phyloP scores from a whole-genome alignment of 2,113 vertebrate genomes.

The Hemiscyllium ocellatum region DNA sequence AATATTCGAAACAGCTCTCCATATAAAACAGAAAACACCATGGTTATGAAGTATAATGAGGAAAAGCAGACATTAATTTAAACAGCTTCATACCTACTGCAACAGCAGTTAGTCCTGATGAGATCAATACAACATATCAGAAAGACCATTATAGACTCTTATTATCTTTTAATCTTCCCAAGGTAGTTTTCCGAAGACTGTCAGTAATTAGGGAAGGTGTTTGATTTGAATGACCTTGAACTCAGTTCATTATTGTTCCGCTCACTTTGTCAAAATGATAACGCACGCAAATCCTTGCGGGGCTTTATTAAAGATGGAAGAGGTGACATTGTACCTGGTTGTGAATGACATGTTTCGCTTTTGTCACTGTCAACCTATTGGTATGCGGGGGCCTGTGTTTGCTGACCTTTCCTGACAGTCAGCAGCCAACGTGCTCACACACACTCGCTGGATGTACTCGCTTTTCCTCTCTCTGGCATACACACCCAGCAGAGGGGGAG shows the following conservation, averaged over 20 bases:
- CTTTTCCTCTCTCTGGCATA: neutral
- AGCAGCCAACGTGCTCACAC: neutral
- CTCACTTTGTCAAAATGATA: neutral
- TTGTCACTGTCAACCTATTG: neutral
- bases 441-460: neutral
- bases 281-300: neutral
- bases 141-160: neutral
- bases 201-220: neutral
- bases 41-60: slow-evolving; percentile 19
- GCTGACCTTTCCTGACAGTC: slow-evolving; percentile 19
- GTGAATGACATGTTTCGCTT: neutral
- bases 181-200: neutral
- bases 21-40: neutral
- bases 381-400: neutral
- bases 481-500: neutral
- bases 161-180: slow-evolving; percentile 18
- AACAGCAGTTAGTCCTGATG: neutral
- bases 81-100: neutral
- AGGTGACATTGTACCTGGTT: slow-evolving; percentile 4
- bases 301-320: slow-evolving; percentile 27
- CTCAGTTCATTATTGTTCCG: neutral
- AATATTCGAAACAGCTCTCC: slow-evolving; percentile 1
- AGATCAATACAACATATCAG: slow-evolving; percentile 17
- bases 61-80: neutral
- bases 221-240: neutral